A percentile compares a stretch with the other conserved stretches of the same genome.
Conservation (phyloP, 2,113 vertebrate genomes). For the Cichladusa arquata region DNA sequence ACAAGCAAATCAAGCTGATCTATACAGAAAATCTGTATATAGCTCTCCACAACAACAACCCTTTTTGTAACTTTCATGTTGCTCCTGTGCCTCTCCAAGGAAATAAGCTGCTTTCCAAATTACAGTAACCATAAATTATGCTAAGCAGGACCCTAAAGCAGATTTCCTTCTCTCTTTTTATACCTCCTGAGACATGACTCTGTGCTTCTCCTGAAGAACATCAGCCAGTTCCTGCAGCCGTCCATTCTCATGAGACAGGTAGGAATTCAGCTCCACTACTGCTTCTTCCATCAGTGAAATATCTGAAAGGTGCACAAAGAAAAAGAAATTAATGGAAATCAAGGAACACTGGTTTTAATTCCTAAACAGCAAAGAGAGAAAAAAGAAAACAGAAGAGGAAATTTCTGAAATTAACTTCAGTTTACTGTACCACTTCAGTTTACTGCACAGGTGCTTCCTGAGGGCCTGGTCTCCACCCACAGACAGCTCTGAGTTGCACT, state of each 20-base stretch:
- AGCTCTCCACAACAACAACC: not conserved
- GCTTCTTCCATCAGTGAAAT: slow-evolving; percentile 76
- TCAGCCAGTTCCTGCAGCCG: slow-evolving; percentile 81
- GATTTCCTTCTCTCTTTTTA: not conserved
- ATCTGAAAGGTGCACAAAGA: slow-evolving; percentile 67
- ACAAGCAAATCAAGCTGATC: not conserved
- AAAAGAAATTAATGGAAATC: not conserved
- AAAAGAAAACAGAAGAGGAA: not conserved
- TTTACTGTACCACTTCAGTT: not conserved
- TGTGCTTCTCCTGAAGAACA: slow-evolving; percentile 89
- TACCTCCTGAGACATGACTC: slow-evolving; percentile 93
- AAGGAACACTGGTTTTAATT: not conserved
- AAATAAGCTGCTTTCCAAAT: not conserved
- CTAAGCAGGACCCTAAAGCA: not conserved
- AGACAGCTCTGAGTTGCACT: not conserved
- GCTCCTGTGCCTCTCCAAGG: not conserved
- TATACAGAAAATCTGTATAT: not conserved
- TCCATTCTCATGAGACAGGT: slow-evolving; percentile 80
- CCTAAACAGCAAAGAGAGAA: not conserved
- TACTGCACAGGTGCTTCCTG: not conserved
- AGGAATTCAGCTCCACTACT: slow-evolving; percentile 82
- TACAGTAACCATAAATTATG: not conserved
- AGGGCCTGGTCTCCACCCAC: not conserved
- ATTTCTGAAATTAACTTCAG: not conserved
- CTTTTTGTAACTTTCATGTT: not conserved